Conservation (phyloP, 2,113 vertebrate species). For the Peromyscus polionotus region DNA sequence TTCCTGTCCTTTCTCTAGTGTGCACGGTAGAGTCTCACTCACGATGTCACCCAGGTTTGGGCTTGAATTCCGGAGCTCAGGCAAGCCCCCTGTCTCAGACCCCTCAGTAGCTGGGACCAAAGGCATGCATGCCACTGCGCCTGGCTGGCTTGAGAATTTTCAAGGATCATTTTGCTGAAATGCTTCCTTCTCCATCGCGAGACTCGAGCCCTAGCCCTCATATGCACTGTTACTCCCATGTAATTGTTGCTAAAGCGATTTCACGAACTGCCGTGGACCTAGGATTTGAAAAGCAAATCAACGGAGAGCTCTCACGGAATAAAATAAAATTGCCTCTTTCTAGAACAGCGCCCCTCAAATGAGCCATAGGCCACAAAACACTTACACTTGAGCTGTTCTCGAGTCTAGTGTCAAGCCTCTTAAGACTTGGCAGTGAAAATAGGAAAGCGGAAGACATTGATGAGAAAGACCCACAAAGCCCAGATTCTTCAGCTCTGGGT, state of each 20-base stretch:
- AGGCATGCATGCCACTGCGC: too few relatives aligned
- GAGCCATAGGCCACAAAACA: neutral
- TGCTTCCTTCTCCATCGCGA: slow-evolving; percentile 44
- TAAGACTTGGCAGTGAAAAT: neutral
- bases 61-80: neutral
- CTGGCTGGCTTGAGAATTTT: neutral
- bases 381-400: neutral
- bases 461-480: neutral
- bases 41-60: neutral
- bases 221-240: neutral
- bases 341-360: neutral
- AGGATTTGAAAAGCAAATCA: slow-evolving; percentile 3
- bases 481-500: neutral
- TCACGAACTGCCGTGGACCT: neutral
- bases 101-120: neutral
- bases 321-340: slow-evolving; percentile 19
- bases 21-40: neutral
- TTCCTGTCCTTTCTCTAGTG: neutral
- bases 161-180: slow-evolving; percentile 30
- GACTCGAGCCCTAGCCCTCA: neutral
- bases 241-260: neutral
- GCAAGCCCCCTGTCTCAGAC: neutral
- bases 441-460: neutral
- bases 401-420: neutral
- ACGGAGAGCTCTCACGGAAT: slow-evolving; percentile 31